Conservation (phyloP, 2,888 invertebrate genomes). For the Pycnomerus fuliginosus region DNA sequence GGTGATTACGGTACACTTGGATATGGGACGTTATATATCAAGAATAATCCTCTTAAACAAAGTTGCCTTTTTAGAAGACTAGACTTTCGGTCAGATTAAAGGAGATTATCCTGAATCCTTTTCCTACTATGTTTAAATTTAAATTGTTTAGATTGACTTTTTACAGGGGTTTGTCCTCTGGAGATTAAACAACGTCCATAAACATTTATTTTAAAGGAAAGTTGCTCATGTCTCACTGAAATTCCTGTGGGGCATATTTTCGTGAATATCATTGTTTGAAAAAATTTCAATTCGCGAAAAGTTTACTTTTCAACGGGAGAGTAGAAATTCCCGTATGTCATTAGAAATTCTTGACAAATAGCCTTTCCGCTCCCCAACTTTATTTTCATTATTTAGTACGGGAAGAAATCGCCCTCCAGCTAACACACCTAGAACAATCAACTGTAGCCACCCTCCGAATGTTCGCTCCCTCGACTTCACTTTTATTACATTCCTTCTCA, state of each 20-base stretch:
- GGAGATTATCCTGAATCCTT: constrained; percentile 44
- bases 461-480: constrained; percentile 41
- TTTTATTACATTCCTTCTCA: constrained; percentile 50
- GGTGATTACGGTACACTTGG: constrained; percentile 41
- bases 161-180: constrained; percentile 14
- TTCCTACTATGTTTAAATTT: constrained; percentile 39
- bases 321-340: constrained; percentile 29
- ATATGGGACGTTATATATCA: constrained; percentile 49
- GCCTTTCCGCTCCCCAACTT: constrained; percentile 38
- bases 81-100: constrained; percentile 46
- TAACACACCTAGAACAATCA: constrained; percentile 38
- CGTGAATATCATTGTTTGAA: neutral
- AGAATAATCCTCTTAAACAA: constrained; percentile 48
- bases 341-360: constrained; percentile 42
- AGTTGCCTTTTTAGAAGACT: constrained; percentile 48
- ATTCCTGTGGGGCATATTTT: neutral
- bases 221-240: too few relatives aligned
- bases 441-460: constrained; percentile 35
- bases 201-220: constrained; percentile 14
- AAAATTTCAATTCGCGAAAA: constrained; percentile 16
- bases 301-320: constrained; percentile 12
- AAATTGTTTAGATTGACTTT: constrained; percentile 35
- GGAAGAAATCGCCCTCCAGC: constrained; percentile 32
- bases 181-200: constrained; percentile 17
- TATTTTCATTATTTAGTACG: constrained; percentile 43